Evolutionary conservation across 2,888 invertebrate species (phyloP), one percentile per base, ranked within the genome.

Genomic region (Euclidia mi): DNA sequence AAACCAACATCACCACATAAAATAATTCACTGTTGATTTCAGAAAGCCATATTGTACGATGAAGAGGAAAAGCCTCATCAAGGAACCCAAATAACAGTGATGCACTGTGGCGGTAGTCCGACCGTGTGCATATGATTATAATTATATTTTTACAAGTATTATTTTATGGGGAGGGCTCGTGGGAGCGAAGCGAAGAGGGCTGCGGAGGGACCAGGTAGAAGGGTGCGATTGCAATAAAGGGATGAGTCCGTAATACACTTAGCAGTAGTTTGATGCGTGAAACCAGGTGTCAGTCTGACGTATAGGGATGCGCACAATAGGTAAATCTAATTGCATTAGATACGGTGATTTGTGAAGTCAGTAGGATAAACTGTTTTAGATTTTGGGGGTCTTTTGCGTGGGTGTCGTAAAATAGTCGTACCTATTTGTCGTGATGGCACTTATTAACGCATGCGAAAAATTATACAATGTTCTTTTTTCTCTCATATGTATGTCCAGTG

Each of bases 71-170:
- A 31, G 10, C 0, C 20, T 9, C n/a, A 14, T 12, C 6, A 50
- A 52, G 4, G 60, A 58, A 56, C 66, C 49, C 76, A 9, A 69
- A 59, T 60, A 38, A 17, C 72, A 78, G 79, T 79, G 83, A 84
- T 81, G 75, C 74, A 65, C 73, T 50, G 80, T 92, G 93, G 92
- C 93, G 93, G 92, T 91, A 92, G 91, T 84, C 66, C 70, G 67
- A 81, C 74, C 88, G 87, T 81, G 85, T 81, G 90, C 89, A 86
- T 90, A 87, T 89, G 88, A 91, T 91, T 90, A 90, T 90, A 92
- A 91, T 91, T 86, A 89, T 92, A 87, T 92, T 92, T 91, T 93
- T 83, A 90, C 87, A 87, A 90, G 88, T 85, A 85, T 88, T 88
- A 87, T 87, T 87, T 76, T 78, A 84, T 81, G 40, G 82, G 76